Percentiles rank a stretch among this genome's conserved stretches.
Conservation (phyloP, 2,888 invertebrate species). For the Oeneis ivallda region DNA sequence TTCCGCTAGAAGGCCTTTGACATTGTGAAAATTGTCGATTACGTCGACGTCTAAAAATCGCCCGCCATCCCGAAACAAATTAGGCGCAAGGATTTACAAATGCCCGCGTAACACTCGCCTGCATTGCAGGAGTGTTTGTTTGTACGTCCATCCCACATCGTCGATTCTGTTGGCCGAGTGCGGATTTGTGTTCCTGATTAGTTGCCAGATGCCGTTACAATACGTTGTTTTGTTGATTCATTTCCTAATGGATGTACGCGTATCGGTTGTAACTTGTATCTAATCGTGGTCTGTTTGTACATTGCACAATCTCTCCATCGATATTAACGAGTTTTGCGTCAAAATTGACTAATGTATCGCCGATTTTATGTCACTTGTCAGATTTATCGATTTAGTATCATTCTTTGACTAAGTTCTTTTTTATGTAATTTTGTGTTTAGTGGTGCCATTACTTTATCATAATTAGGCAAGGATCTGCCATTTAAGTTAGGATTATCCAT, state of each 20-base stretch:
- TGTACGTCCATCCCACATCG: slow-evolving; percentile 37
- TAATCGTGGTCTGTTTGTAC: background rate
- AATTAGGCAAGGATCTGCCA: too few species aligned
- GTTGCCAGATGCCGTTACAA: slow-evolving; percentile 33
- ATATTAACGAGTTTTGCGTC: background rate
- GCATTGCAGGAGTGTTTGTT: slow-evolving; percentile 36
- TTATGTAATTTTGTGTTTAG: too few species aligned
- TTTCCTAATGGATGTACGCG: slow-evolving; percentile 32
- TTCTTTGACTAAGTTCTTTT: too few species aligned
- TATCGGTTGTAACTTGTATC: background rate
- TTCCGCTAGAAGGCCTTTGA: too few species aligned
- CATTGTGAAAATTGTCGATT: background rate
- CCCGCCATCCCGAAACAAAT: slow-evolving; percentile 30
- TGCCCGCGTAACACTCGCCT: slow-evolving; percentile 29
- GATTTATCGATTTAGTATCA: background rate
- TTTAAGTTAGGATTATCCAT: too few species aligned
- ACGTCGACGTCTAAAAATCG: slow-evolving; percentile 30
- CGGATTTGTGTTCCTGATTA: slow-evolving; percentile 37
- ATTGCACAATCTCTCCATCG: background rate
- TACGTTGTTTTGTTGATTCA: slow-evolving; percentile 38
- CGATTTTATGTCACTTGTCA: background rate
- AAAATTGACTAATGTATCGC: background rate
- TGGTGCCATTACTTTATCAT: too few species aligned
- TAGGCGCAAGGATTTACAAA: slow-evolving; percentile 36
- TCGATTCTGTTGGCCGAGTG: slow-evolving; percentile 30